Percentiles rank a stretch among this genome's conserved stretches.
Evolutionary conservation across 2,797 vertebrate genomes (phyloP).

Genomic region (Amblyraja radiata): DNA sequence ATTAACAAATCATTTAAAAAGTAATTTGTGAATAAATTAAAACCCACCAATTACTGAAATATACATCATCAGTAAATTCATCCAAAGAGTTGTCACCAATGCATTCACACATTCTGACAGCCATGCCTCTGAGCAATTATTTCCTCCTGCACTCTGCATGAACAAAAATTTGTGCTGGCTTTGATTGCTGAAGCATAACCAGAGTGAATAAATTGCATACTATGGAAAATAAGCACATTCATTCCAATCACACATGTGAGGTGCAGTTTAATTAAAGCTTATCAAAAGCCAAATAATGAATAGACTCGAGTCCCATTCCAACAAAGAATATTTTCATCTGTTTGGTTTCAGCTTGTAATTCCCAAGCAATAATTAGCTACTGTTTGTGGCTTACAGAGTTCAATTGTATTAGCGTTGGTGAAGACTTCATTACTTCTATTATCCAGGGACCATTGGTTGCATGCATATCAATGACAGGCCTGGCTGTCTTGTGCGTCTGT

Average conservation of each 20-base stretch:
- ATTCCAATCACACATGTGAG: constrained; percentile 76
- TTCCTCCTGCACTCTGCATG: constrained; percentile 66
- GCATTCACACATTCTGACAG: constrained; percentile 13
- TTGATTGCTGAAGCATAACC: constrained; percentile 86
- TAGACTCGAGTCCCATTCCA: constrained; percentile 71
- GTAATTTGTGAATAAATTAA: constrained; percentile 10
- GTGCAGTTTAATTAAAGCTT: constrained; percentile 95
- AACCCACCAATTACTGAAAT: not conserved
- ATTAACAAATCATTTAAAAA: not conserved
- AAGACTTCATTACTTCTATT: constrained; percentile 77
- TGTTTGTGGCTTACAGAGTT: constrained; percentile 65
- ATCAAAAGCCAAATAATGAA: constrained; percentile 90
- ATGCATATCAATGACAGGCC: constrained; percentile 29
- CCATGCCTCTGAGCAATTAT: constrained; percentile 65
- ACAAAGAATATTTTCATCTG: constrained; percentile 73
- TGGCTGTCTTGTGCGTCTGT: constrained; percentile 28
- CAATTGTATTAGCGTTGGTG: constrained; percentile 71
- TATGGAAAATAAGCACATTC: constrained; percentile 88
- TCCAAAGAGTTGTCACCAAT: constrained; percentile 22
- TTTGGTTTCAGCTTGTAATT: constrained; percentile 71
- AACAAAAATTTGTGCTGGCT: constrained; percentile 70
- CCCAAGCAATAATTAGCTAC: constrained; percentile 75
- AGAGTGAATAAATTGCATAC: constrained; percentile 85
- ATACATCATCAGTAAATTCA: not conserved
- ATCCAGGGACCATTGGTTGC: constrained; percentile 56